Evolutionary conservation across 2,113 vertebrate species (phyloP), one percentile per base, ranked within the genome.

Genomic region (Serinus canaria): DNA sequence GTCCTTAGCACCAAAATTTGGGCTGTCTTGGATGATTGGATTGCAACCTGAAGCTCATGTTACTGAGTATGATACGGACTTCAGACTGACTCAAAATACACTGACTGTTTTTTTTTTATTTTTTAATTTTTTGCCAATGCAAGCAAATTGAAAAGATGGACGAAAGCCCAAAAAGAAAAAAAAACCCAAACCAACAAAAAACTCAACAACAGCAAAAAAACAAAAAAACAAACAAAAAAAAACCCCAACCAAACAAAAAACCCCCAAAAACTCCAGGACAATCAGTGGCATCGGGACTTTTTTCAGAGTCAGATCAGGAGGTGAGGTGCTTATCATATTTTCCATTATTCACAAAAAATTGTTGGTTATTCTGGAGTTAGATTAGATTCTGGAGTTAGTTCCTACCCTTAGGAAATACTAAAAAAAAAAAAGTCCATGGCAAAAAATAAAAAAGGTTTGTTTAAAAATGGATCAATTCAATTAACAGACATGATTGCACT

Each of bases 401-500:
- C 35, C 11, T 39, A 33, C 6, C 21, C 14, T 80, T 52, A 10
- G 23, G 7, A 56, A 64, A 74, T 47, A 53, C 2, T 22, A 5
- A 20, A 28, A 69, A 44, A 28, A 27, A 17, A 39, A 14, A 28
- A 64, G 2, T 14, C 20, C 11, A 19, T 22, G 8, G n/a, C 3
- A 10, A 1, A 7, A 43, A 50, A 58, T 2, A 14, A 50, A 19
- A 21, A 19, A 3, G 0, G 4, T 63, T 84, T 63, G 15, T n/a
- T 86, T 80, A 33, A 59, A 59, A 84, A 41, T 19, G 1, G 5
- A 28, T 74, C 15, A 1, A 13, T 69, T 87, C 5, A 31, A 58
- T 58, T 74, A 24, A 46, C n/a, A 74, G 70, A 53, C 24, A 25
- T 2, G 11, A 37, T 25, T 87, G 10, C 41, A 56, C 18, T 73